Conservation (phyloP, 2,113 vertebrate genomes). For the Oxygymnocypris stewartii region DNA sequence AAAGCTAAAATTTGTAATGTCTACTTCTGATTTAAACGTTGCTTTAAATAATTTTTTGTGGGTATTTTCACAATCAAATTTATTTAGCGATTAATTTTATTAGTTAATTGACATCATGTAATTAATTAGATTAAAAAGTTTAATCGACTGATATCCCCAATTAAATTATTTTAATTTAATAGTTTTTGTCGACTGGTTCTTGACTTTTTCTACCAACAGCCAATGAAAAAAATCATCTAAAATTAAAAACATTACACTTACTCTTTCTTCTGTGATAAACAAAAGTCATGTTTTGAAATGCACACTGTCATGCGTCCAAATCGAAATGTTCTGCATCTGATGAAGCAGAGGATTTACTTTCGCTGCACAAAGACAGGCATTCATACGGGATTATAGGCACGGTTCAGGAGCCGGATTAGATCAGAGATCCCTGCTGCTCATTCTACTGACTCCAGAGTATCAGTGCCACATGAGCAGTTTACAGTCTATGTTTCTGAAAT, state of each 20-base stretch:
- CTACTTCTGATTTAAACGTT: too few relatives aligned
- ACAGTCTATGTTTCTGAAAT: background rate
- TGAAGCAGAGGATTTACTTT: constrained; percentile 21
- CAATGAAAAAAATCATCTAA: too few relatives aligned
- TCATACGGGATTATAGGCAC: constrained; percentile 40
- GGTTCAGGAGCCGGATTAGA: constrained; percentile 6
- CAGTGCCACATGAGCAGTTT: background rate
- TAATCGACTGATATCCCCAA: too few relatives aligned
- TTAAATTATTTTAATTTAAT: background rate
- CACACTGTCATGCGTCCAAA: background rate
- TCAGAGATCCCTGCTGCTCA: background rate
- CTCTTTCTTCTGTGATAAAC: background rate
- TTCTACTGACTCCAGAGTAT: background rate
- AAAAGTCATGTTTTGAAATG: background rate
- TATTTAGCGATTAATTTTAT: too few relatives aligned
- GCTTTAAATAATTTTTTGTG: too few relatives aligned
- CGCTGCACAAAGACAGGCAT: constrained; percentile 46
- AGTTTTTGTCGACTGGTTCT: background rate
- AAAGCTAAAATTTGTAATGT: too few relatives aligned
- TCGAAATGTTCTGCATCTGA: background rate
- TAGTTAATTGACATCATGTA: too few relatives aligned
- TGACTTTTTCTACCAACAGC: background rate
- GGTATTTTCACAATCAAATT: too few relatives aligned
- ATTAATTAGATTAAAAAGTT: too few relatives aligned
- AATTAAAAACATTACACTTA: background rate